Evolutionary conservation across 2,888 invertebrate species (phyloP), one percentile per base, ranked within the genome.

Genomic region (Thecophora atra): DNA sequence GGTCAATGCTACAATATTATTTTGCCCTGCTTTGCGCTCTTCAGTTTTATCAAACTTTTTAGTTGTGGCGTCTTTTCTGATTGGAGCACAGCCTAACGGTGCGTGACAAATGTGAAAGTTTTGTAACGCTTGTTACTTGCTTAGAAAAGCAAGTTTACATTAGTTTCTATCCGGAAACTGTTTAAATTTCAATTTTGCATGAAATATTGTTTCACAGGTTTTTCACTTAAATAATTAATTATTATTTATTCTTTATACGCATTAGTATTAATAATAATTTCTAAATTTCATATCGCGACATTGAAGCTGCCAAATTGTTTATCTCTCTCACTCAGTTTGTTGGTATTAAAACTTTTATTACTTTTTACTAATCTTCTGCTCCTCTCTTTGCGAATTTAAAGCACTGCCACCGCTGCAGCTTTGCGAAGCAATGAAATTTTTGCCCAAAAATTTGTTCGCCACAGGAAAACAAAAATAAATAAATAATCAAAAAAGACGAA

Each of bases 1-100:
- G 86, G 85, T 86, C 85, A 86, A 79, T 82, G 85, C 77, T 80
- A 77, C 73, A 68, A 62, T 37, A 26, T 65, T 26, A 26, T 60
- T 62, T 56, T 13, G 17, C 56, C 47, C 19, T 37, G 54, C 28
- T 28, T 68, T 68, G 13, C 21, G n/a, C 64, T 68, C 51, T 13
- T 51, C 44, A n/a, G 28, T 58, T 71, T 70, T 70, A 30, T 70
- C 21, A 47, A 24, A 51, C 51, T 42, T 70, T 17, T 69, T 70
- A 24, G 42, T 44, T 70, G 54, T 54, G 64, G 17, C 24, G 37
- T 42, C 15, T 63, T 42, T n/a, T 42, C 54, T 51, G 51, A n/a
- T n/a, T 51, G 17, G 13, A n/a, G 1, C n/a, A 51, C 3, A 54
- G 54, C 54, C 21, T 21, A 54, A 21, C 11, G 11, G 6, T 11